A percentile compares a stretch with the other conserved stretches of the same genome.
Evolutionary conservation across 2,113 vertebrate genomes (phyloP).

Genomic region (Platycercus adscitus): DNA sequence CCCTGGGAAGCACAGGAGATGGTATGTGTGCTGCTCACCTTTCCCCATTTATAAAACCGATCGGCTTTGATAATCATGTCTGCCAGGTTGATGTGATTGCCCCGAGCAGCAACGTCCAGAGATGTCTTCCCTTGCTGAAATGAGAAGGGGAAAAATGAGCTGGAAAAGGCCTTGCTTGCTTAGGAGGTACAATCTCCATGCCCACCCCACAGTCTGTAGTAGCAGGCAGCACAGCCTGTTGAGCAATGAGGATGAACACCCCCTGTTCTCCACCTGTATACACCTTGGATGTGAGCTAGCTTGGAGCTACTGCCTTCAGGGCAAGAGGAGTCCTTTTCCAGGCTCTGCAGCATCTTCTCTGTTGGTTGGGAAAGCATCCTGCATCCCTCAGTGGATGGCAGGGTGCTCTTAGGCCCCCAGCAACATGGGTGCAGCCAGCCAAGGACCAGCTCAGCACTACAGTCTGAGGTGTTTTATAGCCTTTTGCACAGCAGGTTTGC

Average conservation of each 20-base stretch:
- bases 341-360: background rate
- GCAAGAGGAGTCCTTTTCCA: background rate
- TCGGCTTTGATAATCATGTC: slow-evolving; percentile 95
- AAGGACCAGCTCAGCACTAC: background rate
- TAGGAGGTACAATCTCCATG: background rate
- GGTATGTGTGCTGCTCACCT: slow-evolving; percentile 67
- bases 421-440: fast-evolving
- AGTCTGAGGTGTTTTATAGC: background rate
- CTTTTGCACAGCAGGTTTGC: background rate
- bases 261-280: background rate
- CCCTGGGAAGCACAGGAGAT: background rate
- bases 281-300: background rate
- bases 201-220: background rate
- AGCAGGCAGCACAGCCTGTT: background rate
- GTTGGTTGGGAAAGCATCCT: background rate
- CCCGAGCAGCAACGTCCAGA: slow-evolving; percentile 85
- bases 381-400: background rate
- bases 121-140: slow-evolving; percentile 88
- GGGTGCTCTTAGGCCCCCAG: background rate
- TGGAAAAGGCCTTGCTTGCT: background rate
- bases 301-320: background rate
- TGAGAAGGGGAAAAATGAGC: background rate
- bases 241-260: background rate
- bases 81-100: slow-evolving; percentile 83
- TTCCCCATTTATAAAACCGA: slow-evolving; percentile 87